phyloP scores from a whole-genome alignment of 1,140 invertebrate species.

The Stegodyphus mimosarum region DNA sequence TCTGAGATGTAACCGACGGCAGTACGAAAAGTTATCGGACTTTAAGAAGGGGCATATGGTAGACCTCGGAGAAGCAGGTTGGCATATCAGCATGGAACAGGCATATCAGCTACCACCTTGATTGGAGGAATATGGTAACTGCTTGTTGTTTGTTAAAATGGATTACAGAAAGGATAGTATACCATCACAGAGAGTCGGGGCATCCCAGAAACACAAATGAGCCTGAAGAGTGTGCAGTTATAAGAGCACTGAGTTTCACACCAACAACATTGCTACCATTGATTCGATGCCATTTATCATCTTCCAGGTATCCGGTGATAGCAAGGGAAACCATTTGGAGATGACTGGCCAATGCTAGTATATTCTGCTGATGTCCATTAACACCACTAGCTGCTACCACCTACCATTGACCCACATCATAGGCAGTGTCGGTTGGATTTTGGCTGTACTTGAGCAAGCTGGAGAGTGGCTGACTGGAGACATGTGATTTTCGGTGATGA shows the following conservation, averaged over 20 bases:
- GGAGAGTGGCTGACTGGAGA: no score
- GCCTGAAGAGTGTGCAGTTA: no score
- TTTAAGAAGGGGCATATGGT: not conserved
- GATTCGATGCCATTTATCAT: not conserved
- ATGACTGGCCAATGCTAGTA: not conserved
- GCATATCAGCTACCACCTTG: not conserved
- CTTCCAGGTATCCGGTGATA: not conserved
- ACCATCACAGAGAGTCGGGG: not conserved
- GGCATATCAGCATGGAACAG: no score
- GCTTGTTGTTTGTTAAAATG: not conserved
- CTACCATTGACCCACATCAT: constrained; percentile 4
- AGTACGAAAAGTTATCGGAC: not conserved
- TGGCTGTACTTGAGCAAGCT: not conserved
- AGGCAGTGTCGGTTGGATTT: not conserved
- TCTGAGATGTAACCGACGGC: not conserved
- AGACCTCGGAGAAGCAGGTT: not conserved
- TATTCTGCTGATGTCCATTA: not conserved
- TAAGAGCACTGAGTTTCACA: no score
- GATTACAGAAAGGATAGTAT: not conserved
- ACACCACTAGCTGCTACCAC: not conserved
- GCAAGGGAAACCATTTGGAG: not conserved
- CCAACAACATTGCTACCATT: not conserved
- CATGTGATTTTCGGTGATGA: not conserved
- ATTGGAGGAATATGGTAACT: not conserved
- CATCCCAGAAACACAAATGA: no score